Evolutionary conservation across 2,113 vertebrate species (phyloP).

Genomic region (Anoura caudifer): DNA sequence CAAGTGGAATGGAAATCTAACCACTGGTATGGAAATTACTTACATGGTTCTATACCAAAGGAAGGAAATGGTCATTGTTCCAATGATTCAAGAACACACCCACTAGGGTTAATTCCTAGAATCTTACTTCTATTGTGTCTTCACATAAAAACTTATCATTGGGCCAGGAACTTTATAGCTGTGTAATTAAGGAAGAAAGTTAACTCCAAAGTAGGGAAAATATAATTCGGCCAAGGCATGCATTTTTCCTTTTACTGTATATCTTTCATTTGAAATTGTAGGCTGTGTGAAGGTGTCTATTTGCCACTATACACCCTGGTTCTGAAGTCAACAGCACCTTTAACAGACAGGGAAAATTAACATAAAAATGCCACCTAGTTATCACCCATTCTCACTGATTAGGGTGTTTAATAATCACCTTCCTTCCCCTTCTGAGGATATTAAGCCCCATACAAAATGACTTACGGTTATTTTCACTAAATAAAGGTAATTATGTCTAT

Average conservation of each 20-base stretch:
- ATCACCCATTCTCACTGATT: neutral
- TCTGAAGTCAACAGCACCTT: neutral
- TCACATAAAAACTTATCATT: neutral
- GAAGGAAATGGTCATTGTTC: neutral
- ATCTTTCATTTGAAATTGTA: neutral
- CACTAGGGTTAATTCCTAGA: neutral
- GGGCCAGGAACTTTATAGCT: neutral
- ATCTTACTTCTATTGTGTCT: neutral
- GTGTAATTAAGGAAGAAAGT: neutral
- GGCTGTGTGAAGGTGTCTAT: neutral
- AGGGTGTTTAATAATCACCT: neutral
- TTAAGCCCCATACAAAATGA: neutral
- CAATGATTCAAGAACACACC: neutral
- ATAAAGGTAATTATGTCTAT: neutral
- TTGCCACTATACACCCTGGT: neutral
- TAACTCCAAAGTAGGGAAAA: neutral
- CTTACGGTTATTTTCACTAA: slow-evolving; percentile 48
- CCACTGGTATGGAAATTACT: neutral
- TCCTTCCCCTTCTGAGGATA: neutral
- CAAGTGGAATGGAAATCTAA: neutral
- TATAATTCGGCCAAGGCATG: neutral
- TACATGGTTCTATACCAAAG: neutral
- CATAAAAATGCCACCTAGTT: neutral
- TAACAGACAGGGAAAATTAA: neutral
- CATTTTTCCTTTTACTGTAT: neutral